Conservation (phyloP, 2,797 vertebrate genomes). For the Anas bernieri region DNA sequence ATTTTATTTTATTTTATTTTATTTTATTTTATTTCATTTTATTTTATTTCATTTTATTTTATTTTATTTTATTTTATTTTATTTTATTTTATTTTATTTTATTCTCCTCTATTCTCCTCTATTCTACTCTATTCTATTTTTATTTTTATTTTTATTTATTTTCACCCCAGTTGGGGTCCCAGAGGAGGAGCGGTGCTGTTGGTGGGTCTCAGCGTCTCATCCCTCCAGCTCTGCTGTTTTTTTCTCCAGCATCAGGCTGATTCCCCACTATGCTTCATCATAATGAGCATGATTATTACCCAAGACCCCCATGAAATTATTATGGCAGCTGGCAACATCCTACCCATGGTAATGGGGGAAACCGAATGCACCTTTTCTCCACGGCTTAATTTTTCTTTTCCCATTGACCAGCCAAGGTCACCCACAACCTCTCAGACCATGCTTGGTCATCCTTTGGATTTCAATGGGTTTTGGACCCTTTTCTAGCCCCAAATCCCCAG, state of each 20-base stretch:
- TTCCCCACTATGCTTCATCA: accelerated
- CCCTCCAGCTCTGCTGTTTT: background rate
- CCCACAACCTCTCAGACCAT: background rate
- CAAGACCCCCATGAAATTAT: background rate
- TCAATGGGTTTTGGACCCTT: background rate
- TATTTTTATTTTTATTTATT: too few species aligned
- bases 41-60: too few species aligned
- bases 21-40: too few species aligned
- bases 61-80: too few species aligned
- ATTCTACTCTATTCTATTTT: too few species aligned
- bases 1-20: too few species aligned
- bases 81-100: too few species aligned
- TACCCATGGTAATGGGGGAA: background rate
- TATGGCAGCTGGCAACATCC: background rate
- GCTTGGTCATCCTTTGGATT: background rate
- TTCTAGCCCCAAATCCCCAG: background rate
- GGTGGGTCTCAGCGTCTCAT: background rate
- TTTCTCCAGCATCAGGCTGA: background rate
- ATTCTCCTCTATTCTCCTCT: too few species aligned
- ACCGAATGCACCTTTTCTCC: background rate
- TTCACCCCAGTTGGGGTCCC: too few species aligned
- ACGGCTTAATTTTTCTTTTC: background rate
- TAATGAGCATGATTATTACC: background rate
- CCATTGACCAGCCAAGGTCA: background rate
- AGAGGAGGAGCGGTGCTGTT: background rate